These are phyloP conservation scores for Muscidifurax raptorellus DNA, from an alignment of 1,140 invertebrate genomes.

Conservation along the genomic window DNA sequence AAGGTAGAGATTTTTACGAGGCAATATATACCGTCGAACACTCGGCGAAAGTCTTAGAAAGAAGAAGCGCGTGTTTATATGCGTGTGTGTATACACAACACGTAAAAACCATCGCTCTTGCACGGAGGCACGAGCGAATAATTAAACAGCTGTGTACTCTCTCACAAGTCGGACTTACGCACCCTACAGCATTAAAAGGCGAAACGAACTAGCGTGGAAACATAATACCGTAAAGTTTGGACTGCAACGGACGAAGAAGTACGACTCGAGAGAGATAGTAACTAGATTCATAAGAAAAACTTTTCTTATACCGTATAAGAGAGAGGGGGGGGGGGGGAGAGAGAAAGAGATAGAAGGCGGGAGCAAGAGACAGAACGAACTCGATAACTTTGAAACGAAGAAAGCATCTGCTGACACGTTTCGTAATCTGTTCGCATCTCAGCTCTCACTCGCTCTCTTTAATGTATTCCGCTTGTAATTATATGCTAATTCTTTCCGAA, in stretches of 20 bases:
- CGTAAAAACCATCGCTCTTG: no score
- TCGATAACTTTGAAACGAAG: not conserved
- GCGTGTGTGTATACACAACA: no score
- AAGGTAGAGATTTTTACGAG: not conserved
- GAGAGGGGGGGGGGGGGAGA: no score
- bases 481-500: not conserved
- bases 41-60: not conserved
- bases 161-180: not conserved
- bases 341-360: not conserved
- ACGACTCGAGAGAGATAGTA: not conserved
- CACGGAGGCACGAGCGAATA: not conserved
- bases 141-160: not conserved
- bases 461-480: not conserved
- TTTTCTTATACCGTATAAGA: not conserved
- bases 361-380: not conserved
- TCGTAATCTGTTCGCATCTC: not conserved
- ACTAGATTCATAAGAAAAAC: conserved; percentile 19
- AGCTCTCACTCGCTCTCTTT: not conserved
- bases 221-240: not conserved
- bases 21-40: not conserved
- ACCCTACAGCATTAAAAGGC: not conserved
- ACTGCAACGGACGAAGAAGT: not conserved
- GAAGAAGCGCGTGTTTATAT: no score
- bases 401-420: not conserved
- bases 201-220: not conserved